Percentiles rank a stretch among this genome's conserved stretches.
phyloP scores from a whole-genome alignment of 1,140 invertebrate species.

The Luehdorfia chinensis region DNA sequence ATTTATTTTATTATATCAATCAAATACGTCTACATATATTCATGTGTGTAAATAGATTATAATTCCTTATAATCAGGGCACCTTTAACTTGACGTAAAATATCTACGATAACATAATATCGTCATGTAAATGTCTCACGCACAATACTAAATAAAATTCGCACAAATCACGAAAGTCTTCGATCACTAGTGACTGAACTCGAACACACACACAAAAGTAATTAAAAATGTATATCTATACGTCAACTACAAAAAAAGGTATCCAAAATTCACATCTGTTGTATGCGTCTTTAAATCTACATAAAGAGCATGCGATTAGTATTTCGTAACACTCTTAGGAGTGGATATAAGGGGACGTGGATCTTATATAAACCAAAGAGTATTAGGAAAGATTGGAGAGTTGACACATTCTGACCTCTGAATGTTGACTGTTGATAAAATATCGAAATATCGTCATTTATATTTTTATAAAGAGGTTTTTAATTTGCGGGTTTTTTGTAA shows the following conservation, averaged over 20 bases:
- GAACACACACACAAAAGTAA: slow-evolving; percentile 24
- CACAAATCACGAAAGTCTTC: slow-evolving; percentile 23
- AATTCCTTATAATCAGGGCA: slow-evolving; percentile 30
- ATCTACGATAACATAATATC: slow-evolving; percentile 38
- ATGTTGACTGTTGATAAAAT: too few species aligned
- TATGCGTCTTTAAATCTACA: slow-evolving; percentile 1
- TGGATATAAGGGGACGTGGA: slow-evolving; percentile 1
- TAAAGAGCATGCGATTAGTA: neutral
- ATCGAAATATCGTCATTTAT: too few species aligned
- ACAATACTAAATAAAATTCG: slow-evolving; percentile 19
- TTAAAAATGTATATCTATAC: slow-evolving; percentile 18
- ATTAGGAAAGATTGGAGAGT: slow-evolving; percentile 20
- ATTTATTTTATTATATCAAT: slow-evolving; percentile 13
- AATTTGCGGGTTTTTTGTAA: too few species aligned
- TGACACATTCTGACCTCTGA: neutral
- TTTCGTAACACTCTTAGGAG: slow-evolving; percentile 24
- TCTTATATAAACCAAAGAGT: slow-evolving; percentile 27
- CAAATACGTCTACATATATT: slow-evolving; percentile 14
- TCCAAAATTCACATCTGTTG: slow-evolving; percentile 37
- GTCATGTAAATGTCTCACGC: slow-evolving; percentile 21
- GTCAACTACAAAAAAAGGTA: slow-evolving; percentile 40
- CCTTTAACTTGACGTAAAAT: slow-evolving; percentile 43
- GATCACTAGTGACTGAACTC: slow-evolving; percentile 24
- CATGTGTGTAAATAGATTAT: slow-evolving; percentile 35
- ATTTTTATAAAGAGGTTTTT: too few species aligned